Evolutionary conservation across 1,140 invertebrate genomes (phyloP), one percentile per base, ranked within the genome.

Genomic region (Panulirus ornatus): DNA sequence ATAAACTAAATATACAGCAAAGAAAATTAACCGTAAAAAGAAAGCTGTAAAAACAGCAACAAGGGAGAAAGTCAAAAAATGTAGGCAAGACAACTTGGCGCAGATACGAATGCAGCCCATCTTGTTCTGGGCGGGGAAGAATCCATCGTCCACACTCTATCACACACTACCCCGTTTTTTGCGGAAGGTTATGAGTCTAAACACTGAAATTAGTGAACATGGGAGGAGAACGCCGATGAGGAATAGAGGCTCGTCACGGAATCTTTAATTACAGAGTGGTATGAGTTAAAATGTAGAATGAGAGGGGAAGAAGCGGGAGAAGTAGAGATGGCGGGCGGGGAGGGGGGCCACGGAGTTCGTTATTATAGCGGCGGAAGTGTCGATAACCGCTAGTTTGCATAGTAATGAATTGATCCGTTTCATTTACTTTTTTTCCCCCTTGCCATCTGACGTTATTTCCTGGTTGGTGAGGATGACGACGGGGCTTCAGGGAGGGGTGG

Each of bases 151-250:
- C 83, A 84, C 70, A 84, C 40, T 84, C 51, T 70, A 84, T 84
- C 83, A 84, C 47, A n/a, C 70, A 66, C 66, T 47, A 73, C 63
- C 83, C 83, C 83, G 70, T 84, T 84, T 84, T 73, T 84, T 51
- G 63, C 27, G 83, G 83, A 84, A 84, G 83, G 66, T 84, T 84
- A 84, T 84, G 83, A 58, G 83, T 84, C 83, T 84, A 84, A 84
- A 84, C 66, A 84, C 83, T 84, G 83, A 84, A 84, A 84, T 84
- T 84, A 73, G 83, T 73, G 83, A 84, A 84, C 83, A 84, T 84
- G 83, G 66, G 66, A 47, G 83, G 40, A 51, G 83, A 44, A 84
- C 63, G 63, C 27, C n/a, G 19, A 22, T 84, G 83, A 84, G 44
- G 63, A 44, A 84, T 73, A 71, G 83, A 84, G 83, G 73, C 83